Evolutionary conservation across 2,888 invertebrate genomes (phyloP).

Genomic region (Drosophila atripex): DNA sequence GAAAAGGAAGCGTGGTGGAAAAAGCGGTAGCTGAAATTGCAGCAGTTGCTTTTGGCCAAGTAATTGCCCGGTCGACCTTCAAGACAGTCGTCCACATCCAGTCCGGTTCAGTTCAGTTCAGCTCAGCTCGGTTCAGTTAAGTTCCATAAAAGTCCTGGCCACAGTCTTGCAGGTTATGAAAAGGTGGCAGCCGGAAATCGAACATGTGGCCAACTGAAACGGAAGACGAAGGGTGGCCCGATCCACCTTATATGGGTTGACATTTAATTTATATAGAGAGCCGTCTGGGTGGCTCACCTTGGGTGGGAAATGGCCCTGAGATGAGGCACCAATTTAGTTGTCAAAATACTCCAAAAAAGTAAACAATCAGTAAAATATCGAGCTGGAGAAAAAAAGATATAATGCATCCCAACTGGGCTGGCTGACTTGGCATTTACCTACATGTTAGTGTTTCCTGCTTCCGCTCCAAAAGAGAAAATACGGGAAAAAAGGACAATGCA

Average conservation of each 20-base stretch:
- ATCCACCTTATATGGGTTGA: conserved; percentile 37
- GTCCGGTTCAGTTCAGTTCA: neutral
- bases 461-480: conserved; percentile 40
- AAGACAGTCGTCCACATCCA: conserved; percentile 60
- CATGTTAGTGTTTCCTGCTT: conserved; percentile 71
- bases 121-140: conserved; percentile 5
- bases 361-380: conserved; percentile 54
- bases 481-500: conserved; percentile 53
- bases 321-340: conserved; percentile 68
- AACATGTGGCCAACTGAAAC: conserved; percentile 45
- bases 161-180: conserved; percentile 67
- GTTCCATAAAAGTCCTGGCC: conserved; percentile 58
- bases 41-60: conserved; percentile 43
- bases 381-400: conserved; percentile 33
- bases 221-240: conserved; percentile 32
- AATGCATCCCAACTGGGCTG: conserved; percentile 49
- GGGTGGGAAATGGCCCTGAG: conserved; percentile 46
- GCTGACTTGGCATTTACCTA: conserved; percentile 75
- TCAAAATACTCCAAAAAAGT: conserved; percentile 73
- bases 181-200: conserved; percentile 46
- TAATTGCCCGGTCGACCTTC: conserved; percentile 71
- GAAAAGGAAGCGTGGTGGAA: conserved; percentile 36
- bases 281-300: conserved; percentile 36
- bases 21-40: conserved; percentile 52
- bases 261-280: conserved; percentile 74